These are phyloP conservation scores for Dromas ardeola DNA, from an alignment of 2,113 vertebrate species.

Conservation along the genomic window DNA sequence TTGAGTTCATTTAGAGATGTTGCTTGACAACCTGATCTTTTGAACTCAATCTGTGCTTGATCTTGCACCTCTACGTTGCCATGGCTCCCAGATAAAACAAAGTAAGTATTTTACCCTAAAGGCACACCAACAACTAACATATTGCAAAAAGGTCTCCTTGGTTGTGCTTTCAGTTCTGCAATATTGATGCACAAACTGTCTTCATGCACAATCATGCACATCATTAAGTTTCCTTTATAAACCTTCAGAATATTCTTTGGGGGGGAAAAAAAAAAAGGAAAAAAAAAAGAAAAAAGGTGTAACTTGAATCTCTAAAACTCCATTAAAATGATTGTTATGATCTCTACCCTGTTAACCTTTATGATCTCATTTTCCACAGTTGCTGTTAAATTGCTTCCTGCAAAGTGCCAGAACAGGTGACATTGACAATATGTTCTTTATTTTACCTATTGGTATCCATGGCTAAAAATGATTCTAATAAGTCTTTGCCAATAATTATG, in stretches of 20 bases:
- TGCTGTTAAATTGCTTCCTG: not conserved
- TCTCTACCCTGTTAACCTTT: slow-evolving; percentile 1
- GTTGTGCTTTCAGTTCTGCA: not conserved
- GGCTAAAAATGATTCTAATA: not conserved
- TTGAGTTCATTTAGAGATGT: not conserved
- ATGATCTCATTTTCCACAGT: not conserved
- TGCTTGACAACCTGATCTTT: not conserved
- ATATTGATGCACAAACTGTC: not conserved
- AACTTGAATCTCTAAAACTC: not conserved
- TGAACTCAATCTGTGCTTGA: slow-evolving; percentile 17
- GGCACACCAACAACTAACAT: not conserved
- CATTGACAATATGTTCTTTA: not conserved
- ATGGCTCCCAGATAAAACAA: slow-evolving; percentile 18
- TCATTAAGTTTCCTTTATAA: not conserved
- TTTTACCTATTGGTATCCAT: not conserved
- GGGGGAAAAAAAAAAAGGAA: not conserved
- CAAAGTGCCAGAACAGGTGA: not conserved
- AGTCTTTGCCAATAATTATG: not conserved
- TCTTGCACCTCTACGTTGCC: not conserved
- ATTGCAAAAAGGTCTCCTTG: not conserved
- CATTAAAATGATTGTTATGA: not conserved
- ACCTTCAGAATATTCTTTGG: not conserved
- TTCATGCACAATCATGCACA: not conserved
- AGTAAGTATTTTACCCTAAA: not conserved
- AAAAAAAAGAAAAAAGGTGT: not conserved